Conservation (phyloP, 2,888 invertebrate species). For the Heliconius charithonia region DNA sequence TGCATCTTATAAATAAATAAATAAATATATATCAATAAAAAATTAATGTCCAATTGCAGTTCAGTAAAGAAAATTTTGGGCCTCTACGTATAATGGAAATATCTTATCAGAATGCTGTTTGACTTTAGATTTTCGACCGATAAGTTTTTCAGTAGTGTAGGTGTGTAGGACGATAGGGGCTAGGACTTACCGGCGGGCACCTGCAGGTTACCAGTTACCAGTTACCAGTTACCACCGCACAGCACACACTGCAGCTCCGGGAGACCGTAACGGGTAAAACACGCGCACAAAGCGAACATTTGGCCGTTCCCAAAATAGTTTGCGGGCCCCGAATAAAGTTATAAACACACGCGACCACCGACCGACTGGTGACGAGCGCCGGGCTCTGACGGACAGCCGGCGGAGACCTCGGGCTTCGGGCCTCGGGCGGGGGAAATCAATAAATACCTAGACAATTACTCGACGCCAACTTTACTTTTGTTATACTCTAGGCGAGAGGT, state of each 20-base stretch:
- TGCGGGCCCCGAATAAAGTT: slow-evolving; percentile 80
- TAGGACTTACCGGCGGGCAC: slow-evolving; percentile 40
- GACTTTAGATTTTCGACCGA: slow-evolving; percentile 64
- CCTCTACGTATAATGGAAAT: slow-evolving; percentile 39
- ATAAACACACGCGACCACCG: slow-evolving; percentile 70
- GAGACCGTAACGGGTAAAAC: slow-evolving; percentile 63
- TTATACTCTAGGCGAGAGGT: slow-evolving; percentile 33
- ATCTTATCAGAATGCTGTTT: slow-evolving; percentile 56
- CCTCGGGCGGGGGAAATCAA: slow-evolving; percentile 72
- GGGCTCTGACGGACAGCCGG: slow-evolving; percentile 52
- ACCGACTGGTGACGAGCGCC: slow-evolving; percentile 56
- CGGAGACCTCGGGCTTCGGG: slow-evolving; percentile 43
- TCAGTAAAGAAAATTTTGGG: slow-evolving; percentile 35
- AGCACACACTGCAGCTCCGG: slow-evolving; percentile 51
- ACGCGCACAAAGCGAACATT: slow-evolving; percentile 73
- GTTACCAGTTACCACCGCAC: too few species aligned
- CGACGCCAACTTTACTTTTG: slow-evolving; percentile 34
- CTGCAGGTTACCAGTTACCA: background rate
- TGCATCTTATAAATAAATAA: too few species aligned
- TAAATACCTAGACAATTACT: slow-evolving; percentile 75
- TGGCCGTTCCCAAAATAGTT: slow-evolving; percentile 81
- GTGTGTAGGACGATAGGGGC: background rate
- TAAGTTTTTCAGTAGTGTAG: slow-evolving; percentile 50
- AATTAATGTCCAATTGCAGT: slow-evolving; percentile 17
- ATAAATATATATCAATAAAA: too few species aligned